Evolutionary conservation across 2,113 vertebrate genomes (phyloP).

Genomic region (Sus scrofa): DNA sequence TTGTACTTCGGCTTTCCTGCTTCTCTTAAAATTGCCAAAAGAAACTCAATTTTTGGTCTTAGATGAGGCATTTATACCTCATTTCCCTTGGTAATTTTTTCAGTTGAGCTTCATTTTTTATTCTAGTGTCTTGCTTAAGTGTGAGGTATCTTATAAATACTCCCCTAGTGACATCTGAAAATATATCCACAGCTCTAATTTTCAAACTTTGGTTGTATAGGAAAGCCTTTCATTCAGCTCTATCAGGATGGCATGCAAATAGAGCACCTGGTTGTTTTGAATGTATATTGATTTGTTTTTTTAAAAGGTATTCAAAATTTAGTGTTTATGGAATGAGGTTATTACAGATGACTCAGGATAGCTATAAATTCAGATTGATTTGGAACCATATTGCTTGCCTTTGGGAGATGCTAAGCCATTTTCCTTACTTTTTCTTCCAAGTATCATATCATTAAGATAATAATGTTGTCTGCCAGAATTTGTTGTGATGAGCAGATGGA

Average conservation of each 20-base stretch:
- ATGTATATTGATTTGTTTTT: constrained; percentile 58
- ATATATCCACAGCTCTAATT: not conserved
- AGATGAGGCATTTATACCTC: not conserved
- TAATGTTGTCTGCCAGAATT: constrained; percentile 74
- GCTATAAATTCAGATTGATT: constrained; percentile 76
- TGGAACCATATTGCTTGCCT: constrained; percentile 68
- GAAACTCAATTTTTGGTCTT: not conserved
- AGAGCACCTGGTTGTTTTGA: constrained; percentile 42
- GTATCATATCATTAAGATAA: constrained; percentile 71
- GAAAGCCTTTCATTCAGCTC: not conserved
- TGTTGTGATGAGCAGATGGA: constrained; percentile 80
- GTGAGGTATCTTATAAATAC: not conserved
- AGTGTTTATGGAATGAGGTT: constrained; percentile 79
- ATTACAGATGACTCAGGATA: constrained; percentile 58
- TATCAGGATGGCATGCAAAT: not conserved
- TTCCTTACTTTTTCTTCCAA: not conserved
- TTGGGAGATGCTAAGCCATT: constrained; percentile 60
- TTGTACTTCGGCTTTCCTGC: not conserved
- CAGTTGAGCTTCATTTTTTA: constrained; percentile 27
- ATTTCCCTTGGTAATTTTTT: constrained; percentile 40
- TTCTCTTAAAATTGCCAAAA: constrained; percentile 7
- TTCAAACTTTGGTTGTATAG: not conserved
- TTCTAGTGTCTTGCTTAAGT: constrained; percentile 33
- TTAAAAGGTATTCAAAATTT: constrained; percentile 78
- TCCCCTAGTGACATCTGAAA: not conserved